Base-by-base conservation (phyloP, 2,888 invertebrate species). In the Caenorhabditis virilis region DNA sequence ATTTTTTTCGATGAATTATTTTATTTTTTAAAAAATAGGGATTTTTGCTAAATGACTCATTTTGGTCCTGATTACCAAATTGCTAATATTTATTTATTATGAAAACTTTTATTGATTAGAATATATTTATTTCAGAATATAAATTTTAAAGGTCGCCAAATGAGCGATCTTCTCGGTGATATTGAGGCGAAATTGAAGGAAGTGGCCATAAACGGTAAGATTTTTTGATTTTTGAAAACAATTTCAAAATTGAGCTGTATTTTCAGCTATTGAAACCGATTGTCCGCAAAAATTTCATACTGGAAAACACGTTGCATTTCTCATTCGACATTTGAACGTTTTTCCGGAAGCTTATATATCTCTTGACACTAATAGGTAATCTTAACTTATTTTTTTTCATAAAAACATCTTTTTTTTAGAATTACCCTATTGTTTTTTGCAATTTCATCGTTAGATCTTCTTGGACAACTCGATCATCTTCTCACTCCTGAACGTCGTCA, bases 381-480 rank as follows among this genome's bases (percentile, higher is more conserved):
- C n/a, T n/a, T n/a, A n/a, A n/a, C n/a, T n/a, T n/a, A n/a, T n/a
- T n/a, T n/a, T n/a, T n/a, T n/a, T n/a, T 47, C 39, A 23, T 13
- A 23, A n/a, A 22, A 25, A 45, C 13, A 39, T 11, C 9, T 23
- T 42, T 25, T 18, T n/a, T 76, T 58, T 54, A 79, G 78, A 49
- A 63, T 74, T 26, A 81, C 80, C 0, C 43, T 78, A 6, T 66
- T 81, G 27, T 95, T 91, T 84, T 95, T 95, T 86, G 89, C 92
- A n/a, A 88, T 95, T 53, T 91, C 93, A 33, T 93, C 94, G 4
- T 85, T 95, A 73, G 95, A 95, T 86, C 87, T 95, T 22, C 86
- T 95, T 4, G 89, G 91, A 72, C 88, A 90, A n/a, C 85, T 93
- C 60, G 88, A 90, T 74, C 45, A 36, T 33, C 85, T 88, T 51